These are phyloP conservation scores for Bryconaethiops microstoma DNA, from an alignment of 2,797 vertebrate species.

Conservation along the genomic window DNA sequence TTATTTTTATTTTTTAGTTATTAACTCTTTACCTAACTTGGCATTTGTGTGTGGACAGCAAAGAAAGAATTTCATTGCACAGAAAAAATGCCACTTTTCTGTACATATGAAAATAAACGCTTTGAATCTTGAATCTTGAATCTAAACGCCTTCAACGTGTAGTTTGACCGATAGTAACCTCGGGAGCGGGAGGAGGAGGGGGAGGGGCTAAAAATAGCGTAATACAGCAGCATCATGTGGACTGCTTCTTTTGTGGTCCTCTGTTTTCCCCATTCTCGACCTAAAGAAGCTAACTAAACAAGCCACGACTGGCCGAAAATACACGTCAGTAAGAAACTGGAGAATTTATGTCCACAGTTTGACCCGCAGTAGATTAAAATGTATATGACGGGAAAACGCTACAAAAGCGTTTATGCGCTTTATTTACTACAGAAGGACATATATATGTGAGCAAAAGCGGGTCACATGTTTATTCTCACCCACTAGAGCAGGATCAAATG, in stretches of 20 bases:
- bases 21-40: too few relatives aligned
- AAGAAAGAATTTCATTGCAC: too few relatives aligned
- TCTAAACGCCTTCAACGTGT: too few relatives aligned
- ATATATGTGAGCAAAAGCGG: neutral
- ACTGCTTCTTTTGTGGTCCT: neutral
- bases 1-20: too few relatives aligned
- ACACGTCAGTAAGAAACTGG: neutral
- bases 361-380: neutral
- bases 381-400: neutral
- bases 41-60: too few relatives aligned
- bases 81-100: too few relatives aligned
- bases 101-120: too few relatives aligned
- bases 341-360: neutral
- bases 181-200: neutral
- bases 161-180: constrained; percentile 59
- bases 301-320: neutral
- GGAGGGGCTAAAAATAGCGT: constrained; percentile 37
- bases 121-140: too few relatives aligned
- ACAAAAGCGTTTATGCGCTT: too few relatives aligned
- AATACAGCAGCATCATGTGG: neutral
- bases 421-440: too few relatives aligned
- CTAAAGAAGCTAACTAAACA: neutral
- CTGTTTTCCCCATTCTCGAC: neutral
- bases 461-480: neutral
- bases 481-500: too few relatives aligned